Evolutionary conservation across 2,113 vertebrate genomes (phyloP).

Genomic region (Anolis sagrei): DNA sequence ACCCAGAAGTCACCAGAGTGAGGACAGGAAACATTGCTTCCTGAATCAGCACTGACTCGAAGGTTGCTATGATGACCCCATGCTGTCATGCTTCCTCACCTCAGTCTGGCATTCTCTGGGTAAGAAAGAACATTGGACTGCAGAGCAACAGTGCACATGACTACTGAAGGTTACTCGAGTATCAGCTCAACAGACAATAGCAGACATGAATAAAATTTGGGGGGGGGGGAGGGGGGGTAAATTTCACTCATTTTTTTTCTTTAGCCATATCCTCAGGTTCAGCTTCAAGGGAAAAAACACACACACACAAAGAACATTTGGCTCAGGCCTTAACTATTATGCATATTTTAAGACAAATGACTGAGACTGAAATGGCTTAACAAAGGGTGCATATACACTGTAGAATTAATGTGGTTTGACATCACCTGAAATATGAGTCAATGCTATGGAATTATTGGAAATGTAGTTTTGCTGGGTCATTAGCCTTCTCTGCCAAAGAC

Average conservation of each 20-base stretch:
- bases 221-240: not conserved
- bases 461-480: no score
- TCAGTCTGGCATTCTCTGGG: not conserved
- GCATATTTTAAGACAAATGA: not conserved
- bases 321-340: not conserved
- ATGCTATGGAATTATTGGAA: no score
- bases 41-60: not conserved
- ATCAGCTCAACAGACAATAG: not conserved
- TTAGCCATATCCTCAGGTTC: not conserved
- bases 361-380: not conserved
- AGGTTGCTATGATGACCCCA: not conserved
- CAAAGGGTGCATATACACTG: not conserved
- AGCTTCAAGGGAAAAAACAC: not conserved
- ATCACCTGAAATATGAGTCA: no score
- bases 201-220: not conserved
- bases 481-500: no score
- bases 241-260: not conserved
- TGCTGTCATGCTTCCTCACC: not conserved
- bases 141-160: not conserved
- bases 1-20: not conserved
- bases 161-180: not conserved
- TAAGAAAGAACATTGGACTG: not conserved
- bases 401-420: no score
- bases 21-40: not conserved
- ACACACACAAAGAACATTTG: not conserved